A percentile compares a stretch with the other conserved stretches of the same genome.
These are phyloP conservation scores for Steinernema carpocapsae DNA, from an alignment of 2,888 invertebrate genomes.

Conservation along the genomic window DNA sequence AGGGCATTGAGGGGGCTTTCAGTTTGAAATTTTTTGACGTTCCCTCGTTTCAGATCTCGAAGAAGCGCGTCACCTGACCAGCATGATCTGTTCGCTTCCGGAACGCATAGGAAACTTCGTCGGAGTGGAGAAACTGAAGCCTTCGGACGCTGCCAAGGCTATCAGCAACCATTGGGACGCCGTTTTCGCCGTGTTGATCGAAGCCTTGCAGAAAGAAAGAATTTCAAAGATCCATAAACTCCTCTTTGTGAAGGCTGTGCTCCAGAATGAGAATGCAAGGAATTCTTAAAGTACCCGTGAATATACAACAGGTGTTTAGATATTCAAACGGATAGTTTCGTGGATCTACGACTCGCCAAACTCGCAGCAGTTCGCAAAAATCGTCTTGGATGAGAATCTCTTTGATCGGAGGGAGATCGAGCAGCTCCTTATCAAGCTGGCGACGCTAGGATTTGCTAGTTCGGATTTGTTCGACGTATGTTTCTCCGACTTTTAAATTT, in stretches of 20 bases:
- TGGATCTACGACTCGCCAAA: slow-evolving; percentile 5
- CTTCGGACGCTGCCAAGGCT: background rate
- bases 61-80: slow-evolving; percentile 4
- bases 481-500: background rate
- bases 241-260: background rate
- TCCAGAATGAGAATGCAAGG: background rate
- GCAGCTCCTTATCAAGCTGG: slow-evolving; percentile 15
- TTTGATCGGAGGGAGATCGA: background rate
- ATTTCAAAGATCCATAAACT: background rate
- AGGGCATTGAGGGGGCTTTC: background rate
- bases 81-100: slow-evolving; percentile 4
- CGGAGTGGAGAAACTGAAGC: background rate
- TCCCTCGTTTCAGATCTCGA: background rate
- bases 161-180: background rate
- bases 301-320: background rate
- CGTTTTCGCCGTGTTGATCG: background rate
- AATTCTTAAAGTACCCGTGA: background rate
- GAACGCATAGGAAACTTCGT: slow-evolving; percentile 5
- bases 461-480: background rate
- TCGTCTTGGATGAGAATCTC: background rate
- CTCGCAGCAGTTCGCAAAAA: background rate
- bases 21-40: background rate
- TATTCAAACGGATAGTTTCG: background rate
- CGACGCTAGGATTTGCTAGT: background rate
- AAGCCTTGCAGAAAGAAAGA: background rate